Base-by-base conservation (phyloP, 2,797 vertebrate genomes). In the Petrocephalus schoutedeni region DNA sequence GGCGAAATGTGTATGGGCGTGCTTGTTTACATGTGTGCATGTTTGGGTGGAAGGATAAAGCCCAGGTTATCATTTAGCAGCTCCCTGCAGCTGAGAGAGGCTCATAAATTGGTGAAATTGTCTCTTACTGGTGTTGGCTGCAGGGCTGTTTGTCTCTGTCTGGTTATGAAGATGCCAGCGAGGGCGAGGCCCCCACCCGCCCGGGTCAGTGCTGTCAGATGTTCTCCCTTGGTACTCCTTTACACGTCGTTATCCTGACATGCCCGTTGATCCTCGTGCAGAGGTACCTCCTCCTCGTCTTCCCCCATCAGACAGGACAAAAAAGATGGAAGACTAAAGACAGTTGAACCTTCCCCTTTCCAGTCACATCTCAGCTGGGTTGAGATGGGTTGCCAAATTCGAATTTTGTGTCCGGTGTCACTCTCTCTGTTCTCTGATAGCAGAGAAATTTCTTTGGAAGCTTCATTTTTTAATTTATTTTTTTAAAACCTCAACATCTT, bases 31-130 rank as follows among this genome's bases (percentile, higher is more conserved):
- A n/a, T 45, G 49, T 85, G 51, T 49, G 45, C 51, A 28, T 74
- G 16, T 64, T 87, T 86, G 32, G 51, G 28, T 56, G 77, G 87
- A 53, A 23, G 16, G 83, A 80, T 86, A 87, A 88, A 89, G 59
- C 71, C 83, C 54, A 19, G 87, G 14, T 53, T 59, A 83, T 88
- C 88, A 53, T 89, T 90, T 86, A 89, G 56, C 87, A 16, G 64
- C 71, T 83, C 23, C 83, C 87, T 45, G 87, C 82, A 89, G 54
- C 89, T 87, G 64, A 89, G 89, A 89, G 88, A 87, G 36, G n/a
- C 58, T 85, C 84, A 86, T 88, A 71, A 89, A 89, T 91, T 88
- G 87, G 87, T 88, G 71, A 87, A 77, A 90, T 88, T 88, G 87
- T 90, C 64, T 87, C 74, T 58, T 87, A 85, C 84, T 67, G 19